Conservation (phyloP, 64 coral and sea anemone species). For the Stylophora pistillata region DNA sequence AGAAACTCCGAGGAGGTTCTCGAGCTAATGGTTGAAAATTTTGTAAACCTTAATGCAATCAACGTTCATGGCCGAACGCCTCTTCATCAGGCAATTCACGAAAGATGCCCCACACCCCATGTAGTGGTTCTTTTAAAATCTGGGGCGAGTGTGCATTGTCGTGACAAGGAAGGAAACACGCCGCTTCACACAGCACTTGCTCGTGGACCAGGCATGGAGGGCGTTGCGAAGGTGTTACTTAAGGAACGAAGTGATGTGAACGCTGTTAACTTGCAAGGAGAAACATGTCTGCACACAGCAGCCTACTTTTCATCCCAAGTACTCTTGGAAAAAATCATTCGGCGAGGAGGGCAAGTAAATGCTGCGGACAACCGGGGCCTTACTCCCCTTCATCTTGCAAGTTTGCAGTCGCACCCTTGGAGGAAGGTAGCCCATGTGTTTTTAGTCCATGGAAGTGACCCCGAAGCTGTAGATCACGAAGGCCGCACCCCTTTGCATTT, state of each 20-base stretch:
- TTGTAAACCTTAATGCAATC: slow-evolving; percentile 4
- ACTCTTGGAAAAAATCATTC: neutral
- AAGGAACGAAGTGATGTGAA: slow-evolving; percentile 25
- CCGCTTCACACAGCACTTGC: slow-evolving; percentile 31
- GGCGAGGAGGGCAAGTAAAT: neutral
- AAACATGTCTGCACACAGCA: slow-evolving; percentile 29
- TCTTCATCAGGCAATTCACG: neutral
- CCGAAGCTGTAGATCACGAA: slow-evolving; percentile 4
- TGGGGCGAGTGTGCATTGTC: slow-evolving; percentile 30
- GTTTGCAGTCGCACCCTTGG: neutral
- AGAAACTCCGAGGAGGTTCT: too few species aligned
- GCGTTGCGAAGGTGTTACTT: neutral
- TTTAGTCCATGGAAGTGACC: neutral
- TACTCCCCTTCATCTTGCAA: slow-evolving; percentile 5
- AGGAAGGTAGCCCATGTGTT: neutral
- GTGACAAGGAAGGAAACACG: slow-evolving; percentile 30
- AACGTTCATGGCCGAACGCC: neutral
- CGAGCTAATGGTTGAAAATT: neutral
- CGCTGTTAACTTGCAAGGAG: neutral
- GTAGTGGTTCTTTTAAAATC: neutral
- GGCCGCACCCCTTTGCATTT: neutral
- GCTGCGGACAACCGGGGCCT: neutral
- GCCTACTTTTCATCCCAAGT: neutral
- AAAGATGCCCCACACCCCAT: neutral
- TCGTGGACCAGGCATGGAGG: neutral